Percentiles rank a stretch among this genome's conserved stretches.
Evolutionary conservation across 2,888 invertebrate genomes (phyloP).

Genomic region (Parochlus steinenii): DNA sequence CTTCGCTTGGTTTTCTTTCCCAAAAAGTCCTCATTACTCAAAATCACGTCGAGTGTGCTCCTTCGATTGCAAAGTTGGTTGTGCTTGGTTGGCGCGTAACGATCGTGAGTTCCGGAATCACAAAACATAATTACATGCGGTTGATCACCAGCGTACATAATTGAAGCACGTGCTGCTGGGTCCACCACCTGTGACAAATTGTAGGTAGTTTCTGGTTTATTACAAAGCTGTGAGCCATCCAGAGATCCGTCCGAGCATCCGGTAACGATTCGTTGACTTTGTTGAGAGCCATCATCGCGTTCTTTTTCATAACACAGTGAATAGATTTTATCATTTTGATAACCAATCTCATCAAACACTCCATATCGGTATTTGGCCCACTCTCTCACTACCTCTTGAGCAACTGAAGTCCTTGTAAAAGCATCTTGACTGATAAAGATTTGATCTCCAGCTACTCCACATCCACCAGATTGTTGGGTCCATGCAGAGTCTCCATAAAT

Average conservation of each 20-base stretch:
- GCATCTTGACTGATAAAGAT: slow-evolving; percentile 34
- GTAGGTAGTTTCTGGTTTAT: too few species aligned
- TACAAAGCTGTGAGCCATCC: too few species aligned
- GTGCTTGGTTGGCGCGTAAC: slow-evolving; percentile 45
- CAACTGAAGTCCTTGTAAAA: slow-evolving; percentile 21
- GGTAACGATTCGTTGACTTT: slow-evolving; percentile 25
- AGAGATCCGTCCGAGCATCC: slow-evolving; percentile 39
- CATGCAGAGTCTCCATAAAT: slow-evolving; percentile 36
- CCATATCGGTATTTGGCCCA: slow-evolving; percentile 52
- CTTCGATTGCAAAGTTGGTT: slow-evolving; percentile 42
- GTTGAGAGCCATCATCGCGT: too few species aligned
- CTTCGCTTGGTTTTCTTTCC: slow-evolving; percentile 14
- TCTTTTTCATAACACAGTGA: slow-evolving; percentile 35
- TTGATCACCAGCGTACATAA: slow-evolving; percentile 36
- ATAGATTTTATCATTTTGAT: slow-evolving; percentile 37
- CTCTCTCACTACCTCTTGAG: slow-evolving; percentile 37
- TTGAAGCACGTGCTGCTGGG: slow-evolving; percentile 32
- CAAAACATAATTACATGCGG: slow-evolving; percentile 41
- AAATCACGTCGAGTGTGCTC: slow-evolving; percentile 40
- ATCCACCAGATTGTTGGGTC: slow-evolving; percentile 43
- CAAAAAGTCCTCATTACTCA: slow-evolving; percentile 35
- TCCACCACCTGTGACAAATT: slow-evolving; percentile 30
- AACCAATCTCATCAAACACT: slow-evolving; percentile 48
- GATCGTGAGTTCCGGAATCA: slow-evolving; percentile 41
- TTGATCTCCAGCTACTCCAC: slow-evolving; percentile 39